phyloP scores from a whole-genome alignment of 2,888 invertebrate genomes.

The Tanytarsus gracilentus region DNA sequence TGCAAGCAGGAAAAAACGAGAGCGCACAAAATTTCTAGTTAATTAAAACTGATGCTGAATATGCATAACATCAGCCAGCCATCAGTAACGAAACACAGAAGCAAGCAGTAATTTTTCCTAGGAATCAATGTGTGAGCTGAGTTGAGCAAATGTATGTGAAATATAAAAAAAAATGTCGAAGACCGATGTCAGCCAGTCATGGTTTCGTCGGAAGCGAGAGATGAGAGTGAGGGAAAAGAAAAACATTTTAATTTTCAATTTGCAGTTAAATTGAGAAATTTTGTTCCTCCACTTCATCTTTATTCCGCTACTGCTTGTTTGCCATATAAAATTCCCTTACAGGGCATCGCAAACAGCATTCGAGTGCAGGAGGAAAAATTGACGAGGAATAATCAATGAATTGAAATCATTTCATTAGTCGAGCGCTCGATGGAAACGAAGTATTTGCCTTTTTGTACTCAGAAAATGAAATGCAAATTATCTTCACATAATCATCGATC shows the following conservation, averaged over 20 bases:
- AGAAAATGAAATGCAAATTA: slow-evolving; percentile 17
- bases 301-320: background rate
- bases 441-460: background rate
- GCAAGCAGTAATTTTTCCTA: slow-evolving; percentile 1
- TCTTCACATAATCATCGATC: slow-evolving; percentile 4
- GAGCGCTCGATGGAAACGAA: background rate
- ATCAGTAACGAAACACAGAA: background rate
- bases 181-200: background rate
- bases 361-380: background rate
- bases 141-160: background rate
- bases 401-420: slow-evolving; percentile 27
- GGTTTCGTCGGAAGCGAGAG: background rate
- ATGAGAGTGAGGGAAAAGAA: background rate
- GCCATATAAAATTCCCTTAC: no score
- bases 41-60: slow-evolving; percentile 22
- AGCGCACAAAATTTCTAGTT: slow-evolving; percentile 20
- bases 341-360: no score
- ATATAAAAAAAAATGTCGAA: background rate
- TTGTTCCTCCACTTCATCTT: background rate
- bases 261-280: slow-evolving; percentile 24
- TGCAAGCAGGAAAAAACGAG: background rate
- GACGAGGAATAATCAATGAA: slow-evolving; percentile 25
- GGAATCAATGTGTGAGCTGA: slow-evolving; percentile 10
- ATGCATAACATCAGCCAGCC: slow-evolving; percentile 11
- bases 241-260: slow-evolving; percentile 28